Conservation (phyloP, 30 jellyfish, hydroid and myxozoan genomes). For the Calvadosia cruxmelitensis region DNA sequence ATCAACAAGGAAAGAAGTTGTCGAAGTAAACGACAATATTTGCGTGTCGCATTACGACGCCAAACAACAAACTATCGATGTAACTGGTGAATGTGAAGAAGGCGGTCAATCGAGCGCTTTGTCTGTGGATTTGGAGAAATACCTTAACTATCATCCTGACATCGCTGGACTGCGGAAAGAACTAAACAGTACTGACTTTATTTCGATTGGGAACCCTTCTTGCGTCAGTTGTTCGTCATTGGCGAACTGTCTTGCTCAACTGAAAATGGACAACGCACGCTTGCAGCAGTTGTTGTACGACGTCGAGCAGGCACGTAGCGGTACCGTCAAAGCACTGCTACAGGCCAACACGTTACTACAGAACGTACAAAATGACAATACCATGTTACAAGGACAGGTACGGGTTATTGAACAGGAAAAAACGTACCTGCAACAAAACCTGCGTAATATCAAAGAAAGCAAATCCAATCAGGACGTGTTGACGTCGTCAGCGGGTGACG, state of each 20-base stretch:
- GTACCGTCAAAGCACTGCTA: constrained; percentile 71
- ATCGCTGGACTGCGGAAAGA: background rate
- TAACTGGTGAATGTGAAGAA: too few species aligned
- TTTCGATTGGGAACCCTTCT: too few species aligned
- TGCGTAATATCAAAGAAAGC: constrained; percentile 28
- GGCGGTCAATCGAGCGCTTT: too few species aligned
- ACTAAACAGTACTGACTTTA: background rate
- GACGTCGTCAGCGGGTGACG: background rate
- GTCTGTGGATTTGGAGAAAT: background rate
- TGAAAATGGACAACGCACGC: constrained; percentile 75
- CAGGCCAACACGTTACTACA: constrained; percentile 54
- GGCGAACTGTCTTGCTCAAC: background rate
- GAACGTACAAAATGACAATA: constrained; percentile 62
- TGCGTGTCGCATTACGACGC: too few species aligned
- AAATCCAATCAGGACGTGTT: constrained; percentile 1
- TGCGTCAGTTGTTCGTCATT: background rate
- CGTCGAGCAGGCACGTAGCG: constrained; percentile 73
- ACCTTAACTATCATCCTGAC: background rate
- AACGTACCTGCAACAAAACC: constrained; percentile 20
- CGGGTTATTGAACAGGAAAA: constrained; percentile 45
- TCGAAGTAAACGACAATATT: too few species aligned
- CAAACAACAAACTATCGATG: too few species aligned
- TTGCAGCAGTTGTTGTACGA: constrained; percentile 49
- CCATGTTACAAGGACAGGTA: constrained; percentile 47
- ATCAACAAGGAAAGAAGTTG: too few species aligned